phyloP scores from a whole-genome alignment of 2,113 vertebrate genomes.

The Poeciliopsis retropinna region DNA sequence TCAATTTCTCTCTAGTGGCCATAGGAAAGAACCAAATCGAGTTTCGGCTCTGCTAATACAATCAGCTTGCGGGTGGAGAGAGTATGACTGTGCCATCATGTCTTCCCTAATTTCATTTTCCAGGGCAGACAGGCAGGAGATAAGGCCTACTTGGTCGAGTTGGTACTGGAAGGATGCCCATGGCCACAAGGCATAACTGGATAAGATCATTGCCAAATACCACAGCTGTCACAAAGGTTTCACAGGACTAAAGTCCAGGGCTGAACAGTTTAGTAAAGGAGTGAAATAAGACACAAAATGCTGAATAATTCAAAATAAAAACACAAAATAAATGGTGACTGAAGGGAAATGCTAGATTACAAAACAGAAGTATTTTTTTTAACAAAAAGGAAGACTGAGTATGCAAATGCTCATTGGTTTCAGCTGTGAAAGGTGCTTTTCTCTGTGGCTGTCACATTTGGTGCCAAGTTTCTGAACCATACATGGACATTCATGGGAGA shows the following conservation, averaged over 20 bases:
- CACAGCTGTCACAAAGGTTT: constrained; percentile 72
- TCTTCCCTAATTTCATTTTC: constrained; percentile 77
- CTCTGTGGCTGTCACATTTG: too few species aligned
- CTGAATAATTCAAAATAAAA: neutral
- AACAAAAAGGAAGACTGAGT: neutral
- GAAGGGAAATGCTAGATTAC: neutral
- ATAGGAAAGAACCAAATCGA: constrained; percentile 67
- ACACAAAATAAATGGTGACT: neutral
- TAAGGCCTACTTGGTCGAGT: constrained; percentile 54
- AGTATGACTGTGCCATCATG: constrained; percentile 77
- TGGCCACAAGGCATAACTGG: constrained; percentile 65
- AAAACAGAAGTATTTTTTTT: neutral
- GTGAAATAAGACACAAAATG: constrained; percentile 7
- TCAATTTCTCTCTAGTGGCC: constrained; percentile 70
- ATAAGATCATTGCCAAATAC: constrained; percentile 54
- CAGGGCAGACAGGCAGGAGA: constrained; percentile 49
- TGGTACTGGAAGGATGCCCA: constrained; percentile 67
- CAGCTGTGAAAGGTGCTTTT: neutral
- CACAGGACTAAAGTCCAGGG: constrained; percentile 29
- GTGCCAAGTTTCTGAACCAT: too few species aligned
- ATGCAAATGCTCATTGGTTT: neutral
- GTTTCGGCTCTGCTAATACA: constrained; percentile 73
- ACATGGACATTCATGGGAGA: too few species aligned
- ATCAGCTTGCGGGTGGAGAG: constrained; percentile 74
- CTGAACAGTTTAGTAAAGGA: constrained; percentile 19